These are phyloP conservation scores for Crotalus viridis DNA, from an alignment of 2,113 vertebrate species.

Conservation along the genomic window DNA sequence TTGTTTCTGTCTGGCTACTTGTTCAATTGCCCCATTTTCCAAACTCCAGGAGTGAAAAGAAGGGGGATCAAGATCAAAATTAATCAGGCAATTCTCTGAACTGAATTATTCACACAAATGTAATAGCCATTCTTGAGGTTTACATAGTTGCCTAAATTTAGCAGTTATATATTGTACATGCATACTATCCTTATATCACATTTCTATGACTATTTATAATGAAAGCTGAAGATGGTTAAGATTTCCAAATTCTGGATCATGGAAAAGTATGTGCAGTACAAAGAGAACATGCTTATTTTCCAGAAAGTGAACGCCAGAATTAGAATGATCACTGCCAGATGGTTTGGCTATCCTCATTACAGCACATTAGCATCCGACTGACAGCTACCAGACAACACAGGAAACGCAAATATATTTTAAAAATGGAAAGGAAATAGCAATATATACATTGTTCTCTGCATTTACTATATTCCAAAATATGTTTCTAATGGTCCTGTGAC, in stretches of 20 bases:
- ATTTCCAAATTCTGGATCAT: slow-evolving; percentile 17
- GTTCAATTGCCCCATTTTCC: neutral
- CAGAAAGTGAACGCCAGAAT: slow-evolving; percentile 37
- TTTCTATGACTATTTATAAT: slow-evolving; percentile 3
- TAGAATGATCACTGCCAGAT: neutral
- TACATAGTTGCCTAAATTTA: neutral
- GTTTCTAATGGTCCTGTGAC: neutral
- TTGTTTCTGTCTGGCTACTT: neutral
- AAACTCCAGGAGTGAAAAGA: neutral
- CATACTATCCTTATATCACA: neutral
- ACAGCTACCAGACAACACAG: slow-evolving; percentile 27
- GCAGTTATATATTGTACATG: neutral
- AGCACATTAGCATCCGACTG: neutral
- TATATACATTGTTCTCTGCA: neutral
- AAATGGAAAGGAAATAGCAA: neutral
- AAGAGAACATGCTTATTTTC: slow-evolving; percentile 7
- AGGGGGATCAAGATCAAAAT: neutral
- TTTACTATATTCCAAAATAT: neutral
- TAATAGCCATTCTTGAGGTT: neutral
- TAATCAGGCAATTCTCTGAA: neutral
- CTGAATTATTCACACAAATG: neutral
- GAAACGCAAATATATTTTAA: neutral
- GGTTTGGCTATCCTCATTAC: slow-evolving; percentile 12
- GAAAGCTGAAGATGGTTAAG: neutral
- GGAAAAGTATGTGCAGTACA: neutral